Evolutionary conservation across 2,888 invertebrate species (phyloP).

Genomic region (Gandaritis pyraliata): DNA sequence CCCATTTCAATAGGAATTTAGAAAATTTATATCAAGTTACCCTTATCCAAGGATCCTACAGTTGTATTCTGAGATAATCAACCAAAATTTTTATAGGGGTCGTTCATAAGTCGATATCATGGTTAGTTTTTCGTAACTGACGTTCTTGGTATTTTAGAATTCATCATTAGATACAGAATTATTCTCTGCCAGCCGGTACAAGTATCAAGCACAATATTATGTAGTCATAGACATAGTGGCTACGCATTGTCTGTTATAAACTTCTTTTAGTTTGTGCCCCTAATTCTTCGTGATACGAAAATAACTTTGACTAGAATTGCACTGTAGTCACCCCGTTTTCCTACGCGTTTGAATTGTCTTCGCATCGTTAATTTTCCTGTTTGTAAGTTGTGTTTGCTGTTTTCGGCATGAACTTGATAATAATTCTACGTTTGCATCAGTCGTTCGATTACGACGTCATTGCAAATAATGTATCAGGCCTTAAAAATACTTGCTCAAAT

Average conservation of each 20-base stretch:
- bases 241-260: conserved; percentile 29
- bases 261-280: conserved; percentile 18
- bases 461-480: conserved; percentile 21
- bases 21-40: conserved; percentile 59
- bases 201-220: no score
- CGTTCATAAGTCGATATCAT: no score
- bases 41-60: conserved; percentile 14
- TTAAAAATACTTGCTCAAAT: conserved; percentile 36
- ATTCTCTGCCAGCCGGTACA: no score
- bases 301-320: conserved; percentile 42
- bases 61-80: neutral
- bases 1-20: conserved; percentile 54
- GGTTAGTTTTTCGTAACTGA: no score
- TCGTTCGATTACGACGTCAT: conserved; percentile 23
- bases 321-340: conserved; percentile 38
- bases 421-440: conserved; percentile 29
- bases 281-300: conserved; percentile 31
- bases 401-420: conserved; percentile 20
- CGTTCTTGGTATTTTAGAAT: no score
- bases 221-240: conserved; percentile 4
- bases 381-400: conserved; percentile 34
- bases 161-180: no score
- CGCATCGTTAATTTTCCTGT: conserved; percentile 42
- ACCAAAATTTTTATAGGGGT: neutral
- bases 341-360: conserved; percentile 44